These are phyloP conservation scores for Labroides dimidiatus DNA, from an alignment of 2,797 vertebrate species.

Conservation along the genomic window DNA sequence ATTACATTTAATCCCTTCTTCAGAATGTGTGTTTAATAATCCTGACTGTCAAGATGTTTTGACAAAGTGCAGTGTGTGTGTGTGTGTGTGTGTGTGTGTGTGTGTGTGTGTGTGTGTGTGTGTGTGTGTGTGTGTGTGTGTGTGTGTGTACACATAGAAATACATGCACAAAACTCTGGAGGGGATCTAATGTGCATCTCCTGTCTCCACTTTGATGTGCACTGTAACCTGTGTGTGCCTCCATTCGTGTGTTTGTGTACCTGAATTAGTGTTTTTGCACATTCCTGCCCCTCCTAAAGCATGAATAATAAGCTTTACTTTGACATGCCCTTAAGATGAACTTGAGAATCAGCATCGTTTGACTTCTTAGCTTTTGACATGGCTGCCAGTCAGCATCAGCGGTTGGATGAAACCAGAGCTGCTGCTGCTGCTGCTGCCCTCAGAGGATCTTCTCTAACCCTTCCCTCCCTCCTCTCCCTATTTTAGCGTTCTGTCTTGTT, in stretches of 20 bases:
- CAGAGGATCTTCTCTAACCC: slow-evolving; percentile 68
- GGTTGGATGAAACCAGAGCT: slow-evolving; percentile 69
- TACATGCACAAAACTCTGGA: background rate
- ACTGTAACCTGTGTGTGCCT: slow-evolving; percentile 1
- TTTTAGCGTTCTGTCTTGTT: slow-evolving; percentile 20
- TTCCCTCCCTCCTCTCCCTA: slow-evolving; percentile 10
- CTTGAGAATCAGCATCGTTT: slow-evolving; percentile 71
- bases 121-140: background rate
- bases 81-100: background rate
- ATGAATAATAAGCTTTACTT: slow-evolving; percentile 73
- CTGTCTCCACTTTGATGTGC: background rate
- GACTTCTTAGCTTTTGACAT: slow-evolving; percentile 75
- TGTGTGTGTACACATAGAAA: background rate
- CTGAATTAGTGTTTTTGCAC: slow-evolving; percentile 51
- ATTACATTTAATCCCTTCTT: slow-evolving; percentile 66
- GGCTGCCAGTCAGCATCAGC: slow-evolving; percentile 77
- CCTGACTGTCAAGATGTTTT: slow-evolving; percentile 33
- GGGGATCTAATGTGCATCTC: background rate
- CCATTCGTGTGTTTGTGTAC: slow-evolving; percentile 21
- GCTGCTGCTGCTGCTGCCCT: slow-evolving; percentile 68
- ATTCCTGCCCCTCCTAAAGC: slow-evolving; percentile 63
- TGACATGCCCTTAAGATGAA: slow-evolving; percentile 78
- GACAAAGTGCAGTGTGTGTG: slow-evolving; percentile 9
- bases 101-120: background rate
- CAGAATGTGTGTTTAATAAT: slow-evolving; percentile 39